Evolutionary conservation across 2,888 invertebrate genomes (phyloP).

Genomic region (Eugnorisma glareosa): DNA sequence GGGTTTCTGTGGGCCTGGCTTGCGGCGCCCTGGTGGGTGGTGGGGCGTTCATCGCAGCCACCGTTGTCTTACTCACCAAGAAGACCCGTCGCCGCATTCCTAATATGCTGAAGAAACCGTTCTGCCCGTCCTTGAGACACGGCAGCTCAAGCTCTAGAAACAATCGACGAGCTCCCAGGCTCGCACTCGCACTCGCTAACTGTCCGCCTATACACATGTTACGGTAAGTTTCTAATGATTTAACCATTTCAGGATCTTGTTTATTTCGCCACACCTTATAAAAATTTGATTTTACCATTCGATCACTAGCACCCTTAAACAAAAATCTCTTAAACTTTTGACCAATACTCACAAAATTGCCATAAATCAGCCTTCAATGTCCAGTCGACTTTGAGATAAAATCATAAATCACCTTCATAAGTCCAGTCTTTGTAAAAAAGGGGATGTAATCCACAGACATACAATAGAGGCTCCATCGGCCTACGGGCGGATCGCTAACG

Average conservation of each 20-base stretch:
- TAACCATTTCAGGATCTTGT: not conserved
- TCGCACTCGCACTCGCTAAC: constrained; percentile 85
- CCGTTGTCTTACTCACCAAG: constrained; percentile 92
- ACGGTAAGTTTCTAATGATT: constrained; percentile 74
- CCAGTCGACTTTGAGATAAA: constrained; percentile 34
- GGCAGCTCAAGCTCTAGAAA: constrained; percentile 81
- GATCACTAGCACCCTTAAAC: too few species aligned
- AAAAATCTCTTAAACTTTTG: not conserved
- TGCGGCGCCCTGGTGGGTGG: constrained; percentile 88
- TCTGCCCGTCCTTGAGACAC: constrained; percentile 84
- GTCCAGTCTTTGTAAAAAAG: constrained; percentile 43
- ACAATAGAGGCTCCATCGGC: constrained; percentile 4
- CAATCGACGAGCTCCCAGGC: constrained; percentile 86
- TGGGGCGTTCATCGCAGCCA: constrained; percentile 91
- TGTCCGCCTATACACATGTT: constrained; percentile 88
- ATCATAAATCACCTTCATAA: constrained; percentile 42
- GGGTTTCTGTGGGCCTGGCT: constrained; percentile 85
- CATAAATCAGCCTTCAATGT: constrained; percentile 36
- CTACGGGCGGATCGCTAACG: constrained; percentile 9
- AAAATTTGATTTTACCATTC: not conserved
- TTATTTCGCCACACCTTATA: not conserved
- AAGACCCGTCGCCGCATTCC: constrained; percentile 83
- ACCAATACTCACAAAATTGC: not conserved
- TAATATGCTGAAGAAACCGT: constrained; percentile 86
- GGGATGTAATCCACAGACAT: constrained; percentile 20